phyloP scores from a whole-genome alignment of 2,113 vertebrate genomes.

The Tringa solitaria region DNA sequence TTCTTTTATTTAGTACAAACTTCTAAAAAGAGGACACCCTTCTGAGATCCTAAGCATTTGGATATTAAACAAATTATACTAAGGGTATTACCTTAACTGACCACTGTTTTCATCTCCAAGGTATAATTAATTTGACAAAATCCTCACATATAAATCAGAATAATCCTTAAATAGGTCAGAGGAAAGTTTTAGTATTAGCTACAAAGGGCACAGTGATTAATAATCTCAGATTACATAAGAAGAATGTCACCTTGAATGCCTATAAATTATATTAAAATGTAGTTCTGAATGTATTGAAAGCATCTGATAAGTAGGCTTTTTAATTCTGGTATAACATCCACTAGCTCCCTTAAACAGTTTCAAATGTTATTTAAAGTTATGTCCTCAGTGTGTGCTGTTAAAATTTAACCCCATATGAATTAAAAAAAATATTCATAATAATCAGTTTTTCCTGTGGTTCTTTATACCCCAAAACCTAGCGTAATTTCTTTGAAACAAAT shows the following conservation, averaged over 20 bases:
- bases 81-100: not conserved
- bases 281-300: not conserved
- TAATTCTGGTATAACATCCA: not conserved
- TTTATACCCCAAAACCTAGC: not conserved
- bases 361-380: not conserved
- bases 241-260: not conserved
- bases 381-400: not conserved
- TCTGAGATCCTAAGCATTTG: not conserved
- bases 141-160: not conserved
- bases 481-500: not conserved
- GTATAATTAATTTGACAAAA: not conserved
- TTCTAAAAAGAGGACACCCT: not conserved
- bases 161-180: not conserved
- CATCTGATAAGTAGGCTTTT: not conserved
- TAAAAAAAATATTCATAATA: not conserved
- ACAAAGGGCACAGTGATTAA: not conserved
- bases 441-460: not conserved
- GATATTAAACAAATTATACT: not conserved
- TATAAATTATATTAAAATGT: not conserved
- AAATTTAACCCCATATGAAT: not conserved
- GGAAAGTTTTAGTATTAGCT: not conserved
- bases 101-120: not conserved
- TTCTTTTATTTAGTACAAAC: not conserved
- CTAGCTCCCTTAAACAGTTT: not conserved
- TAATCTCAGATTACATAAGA: not conserved